Percentiles rank a stretch among this genome's conserved stretches.
These are phyloP conservation scores for Hepsetus odoe DNA, from an alignment of 2,113 vertebrate species.

Conservation along the genomic window DNA sequence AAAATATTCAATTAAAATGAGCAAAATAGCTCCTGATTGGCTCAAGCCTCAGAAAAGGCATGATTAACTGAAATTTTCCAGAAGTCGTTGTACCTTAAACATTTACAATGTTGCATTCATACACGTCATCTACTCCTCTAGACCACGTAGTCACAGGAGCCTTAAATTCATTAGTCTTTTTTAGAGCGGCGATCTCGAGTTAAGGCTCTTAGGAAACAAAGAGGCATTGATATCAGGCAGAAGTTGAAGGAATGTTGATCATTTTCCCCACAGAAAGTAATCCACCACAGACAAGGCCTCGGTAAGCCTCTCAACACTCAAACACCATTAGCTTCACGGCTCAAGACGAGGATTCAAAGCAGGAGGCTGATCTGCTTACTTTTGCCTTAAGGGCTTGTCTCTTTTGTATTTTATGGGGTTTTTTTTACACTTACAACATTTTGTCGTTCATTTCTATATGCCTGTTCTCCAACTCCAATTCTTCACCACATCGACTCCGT, in stretches of 20 bases:
- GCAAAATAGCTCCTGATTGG: too few relatives aligned
- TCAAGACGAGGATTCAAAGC: slow-evolving; percentile 38
- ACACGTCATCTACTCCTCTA: background rate
- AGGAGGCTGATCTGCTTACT: background rate
- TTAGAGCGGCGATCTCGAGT: slow-evolving; percentile 62
- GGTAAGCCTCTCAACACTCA: slow-evolving; percentile 59
- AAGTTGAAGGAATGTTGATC: slow-evolving; percentile 43
- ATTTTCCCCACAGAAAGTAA: slow-evolving; percentile 51
- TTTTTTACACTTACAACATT: too few relatives aligned
- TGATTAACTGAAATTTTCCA: too few relatives aligned
- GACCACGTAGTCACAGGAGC: background rate
- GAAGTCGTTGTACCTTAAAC: too few relatives aligned
- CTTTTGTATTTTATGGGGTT: too few relatives aligned
- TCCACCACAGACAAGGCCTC: slow-evolving; percentile 57
- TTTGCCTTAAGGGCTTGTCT: too few relatives aligned
- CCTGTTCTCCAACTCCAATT: too few relatives aligned
- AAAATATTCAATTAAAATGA: too few relatives aligned
- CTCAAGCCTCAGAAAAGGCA: too few relatives aligned
- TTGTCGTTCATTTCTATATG: too few relatives aligned
- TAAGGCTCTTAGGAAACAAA: slow-evolving; percentile 75
- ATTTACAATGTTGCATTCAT: background rate
- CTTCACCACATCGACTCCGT: too few relatives aligned
- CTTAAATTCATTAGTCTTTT: slow-evolving; percentile 12
- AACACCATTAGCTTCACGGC: slow-evolving; percentile 59
- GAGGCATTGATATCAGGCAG: slow-evolving; percentile 59